Evolutionary conservation across 1,140 invertebrate genomes (phyloP).

Genomic region (Zaprionus kolodkinae): DNA sequence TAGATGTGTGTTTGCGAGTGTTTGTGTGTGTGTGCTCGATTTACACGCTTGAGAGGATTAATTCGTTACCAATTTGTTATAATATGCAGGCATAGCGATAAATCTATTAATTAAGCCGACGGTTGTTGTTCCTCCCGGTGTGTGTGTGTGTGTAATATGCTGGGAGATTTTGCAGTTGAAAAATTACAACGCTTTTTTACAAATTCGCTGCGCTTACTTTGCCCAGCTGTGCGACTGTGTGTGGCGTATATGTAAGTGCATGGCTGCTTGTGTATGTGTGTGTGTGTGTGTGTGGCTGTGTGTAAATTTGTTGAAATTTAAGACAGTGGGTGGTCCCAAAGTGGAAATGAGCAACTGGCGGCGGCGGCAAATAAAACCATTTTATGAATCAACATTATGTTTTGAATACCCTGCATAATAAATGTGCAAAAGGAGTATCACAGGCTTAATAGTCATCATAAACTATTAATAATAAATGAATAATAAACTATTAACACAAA

Average conservation of each 20-base stretch:
- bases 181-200: slow-evolving; percentile 54
- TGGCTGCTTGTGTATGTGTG: slow-evolving; percentile 6
- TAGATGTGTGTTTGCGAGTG: background rate
- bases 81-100: slow-evolving; percentile 75
- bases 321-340: slow-evolving; percentile 75
- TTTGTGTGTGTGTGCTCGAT: slow-evolving; percentile 36
- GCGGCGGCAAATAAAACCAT: slow-evolving; percentile 40
- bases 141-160: slow-evolving; percentile 19
- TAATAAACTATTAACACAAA: no score
- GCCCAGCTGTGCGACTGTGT: slow-evolving; percentile 31
- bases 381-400: slow-evolving; percentile 56
- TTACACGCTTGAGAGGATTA: slow-evolving; percentile 79
- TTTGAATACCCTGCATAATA: slow-evolving; percentile 13
- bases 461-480: no score
- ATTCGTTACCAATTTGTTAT: slow-evolving; percentile 80
- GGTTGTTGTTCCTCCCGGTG: slow-evolving; percentile 47
- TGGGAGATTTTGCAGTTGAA: slow-evolving; percentile 56
- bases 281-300: slow-evolving; percentile 32
- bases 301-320: slow-evolving; percentile 76
- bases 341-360: slow-evolving; percentile 55
- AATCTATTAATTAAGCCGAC: slow-evolving; percentile 82
- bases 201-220: slow-evolving; percentile 55
- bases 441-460: background rate
- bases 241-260: slow-evolving; percentile 19
- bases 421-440: background rate